Evolutionary conservation across 2,113 vertebrate genomes (phyloP), one percentile per base, ranked within the genome.

Genomic region (Tenrec ecaudatus): DNA sequence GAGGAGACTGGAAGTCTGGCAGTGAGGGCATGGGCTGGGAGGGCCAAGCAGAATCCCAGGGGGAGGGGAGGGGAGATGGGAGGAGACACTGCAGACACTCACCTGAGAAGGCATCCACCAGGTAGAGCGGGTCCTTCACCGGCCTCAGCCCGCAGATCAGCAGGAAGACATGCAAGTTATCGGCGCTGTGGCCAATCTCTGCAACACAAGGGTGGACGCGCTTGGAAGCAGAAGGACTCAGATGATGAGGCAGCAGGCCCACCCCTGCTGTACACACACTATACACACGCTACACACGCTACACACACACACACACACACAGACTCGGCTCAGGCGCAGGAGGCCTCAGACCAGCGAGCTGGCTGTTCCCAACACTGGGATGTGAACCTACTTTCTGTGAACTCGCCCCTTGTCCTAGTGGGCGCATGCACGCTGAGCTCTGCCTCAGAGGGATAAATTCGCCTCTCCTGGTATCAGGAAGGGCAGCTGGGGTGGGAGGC

Each of bases 111-210:
- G 92, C 97, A 0, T 98, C 96, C 69, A 98, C 97, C 94, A 99
- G 93, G 95, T 98, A 99, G 1, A 99, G 98, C 12, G 99, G 99
- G 89, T 99, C 99, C 90, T 99, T 99, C 58, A 99, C 98, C 82
- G 96, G 98, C 78, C 99, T 95, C 38, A 99, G 98, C 10, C 99
- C 99, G 89, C 99, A 99, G 69, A 99, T 98, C 94, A 99, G 95
- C 71, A 99, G 97, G 93, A 99, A 99, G 75, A 99, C 96, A 0
- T 38, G 97, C 6, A 98, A 91, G 29, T 97, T 93, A 38, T 98
- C 98, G 31, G 97, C 86, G n/a, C 66, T 78, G 40, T 66, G 92
- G 75, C 79, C 78, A 31, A 99, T 96, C 93, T 97, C 98, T 99
- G 97, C 88, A 98, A 97, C 3, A 75, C 23, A 91, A 79, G 78